Evolutionary conservation across 2,113 vertebrate species (phyloP), one percentile per base, ranked within the genome.

Genomic region (Menura novaehollandiae): DNA sequence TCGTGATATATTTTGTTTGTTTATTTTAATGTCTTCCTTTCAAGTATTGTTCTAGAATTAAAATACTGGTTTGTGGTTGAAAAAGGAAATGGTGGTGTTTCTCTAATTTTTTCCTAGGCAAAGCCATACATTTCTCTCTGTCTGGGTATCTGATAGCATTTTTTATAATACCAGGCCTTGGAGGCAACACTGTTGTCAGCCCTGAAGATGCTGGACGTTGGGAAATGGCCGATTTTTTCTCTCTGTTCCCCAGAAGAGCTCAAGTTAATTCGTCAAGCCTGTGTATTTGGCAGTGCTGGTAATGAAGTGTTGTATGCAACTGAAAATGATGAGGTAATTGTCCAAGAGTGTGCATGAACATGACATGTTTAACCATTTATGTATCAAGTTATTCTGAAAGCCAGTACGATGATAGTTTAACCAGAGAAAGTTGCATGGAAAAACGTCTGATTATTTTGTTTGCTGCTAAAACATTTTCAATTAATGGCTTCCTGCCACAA

Each of bases 221-320:
- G 99, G 87, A 99, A 99, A 97, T 99, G 99, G 99, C 99, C 99
- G 9, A 98, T 99, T 93, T 99, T 99, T 98, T 99, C 99, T 52
- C 99, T 99, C 56, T 99, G 99, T 93, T 99, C 99, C 85, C 99
- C 98, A 71, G 99, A 99, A 95, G 99, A 99, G n/a, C 97, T 99
- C 47, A 98, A 98, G 76, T 98, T 99, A 91, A 99, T 99, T 97
- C 98, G 98, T 72, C 99, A 99, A 93, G 99, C 99, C 64, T 99
- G 99, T 98, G 99, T 99, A 59, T 99, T 99, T 93, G 99, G 99
- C 96, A 99, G 97, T 32, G 98, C 99, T 90, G 99, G 99, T 68
- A 99, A 99, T 63, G 99, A 99, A 98, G 99, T 99, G 77, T 91
- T 99, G 88, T 99, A 99, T 88, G 98, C 98, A 67, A 99, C 99